Base-by-base conservation (phyloP, 2,113 vertebrate genomes). In the Phoenicopterus ruber region DNA sequence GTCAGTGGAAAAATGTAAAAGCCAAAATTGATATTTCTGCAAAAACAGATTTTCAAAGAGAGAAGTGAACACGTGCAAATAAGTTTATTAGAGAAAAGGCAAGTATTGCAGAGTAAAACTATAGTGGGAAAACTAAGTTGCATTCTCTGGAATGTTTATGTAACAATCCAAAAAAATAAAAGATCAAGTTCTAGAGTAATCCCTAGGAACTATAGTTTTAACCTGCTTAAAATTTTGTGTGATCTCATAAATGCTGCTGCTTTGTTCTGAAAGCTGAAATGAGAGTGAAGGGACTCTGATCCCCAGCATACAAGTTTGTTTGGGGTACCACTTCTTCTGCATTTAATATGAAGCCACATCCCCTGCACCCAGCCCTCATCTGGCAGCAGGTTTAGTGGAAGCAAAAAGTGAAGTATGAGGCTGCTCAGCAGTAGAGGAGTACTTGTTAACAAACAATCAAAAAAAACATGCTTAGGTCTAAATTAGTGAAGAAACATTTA, bases 231-330 rank as follows among this genome's bases (percentile, higher is more conserved):
- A 71, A 87, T 85, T 71, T 42, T 62, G 8, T 19, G 46, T 54
- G 34, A 47, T 81, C 67, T 94, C 32, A 52, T 61, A 66, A 87
- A 82, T 8, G 38, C 50, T 91, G n/a, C 38, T 88, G 13, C 69
- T 91, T 81, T 90, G 17, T 90, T 93, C 24, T 42, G 36, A 58
- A 93, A 72, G 44, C 52, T 88, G 85, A n/a, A 47, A 88, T 89
- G 54, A 69, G 61, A 42, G 25, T 49, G 29, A 72, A 78, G 50
- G 50, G 46, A 73, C 50, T 65, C 31, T 81, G 44, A 77, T 57
- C 31, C 34, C 67, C 26, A 55, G 4, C n/a, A 34, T 24, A 18
- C 4, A 8, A 12, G 3, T 22, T 29, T 57, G 40, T 47, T 54
- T 2, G 2, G 62, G 50, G 54, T 50, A 28, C 10, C 0, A 0